phyloP scores from a whole-genome alignment of 2,888 invertebrate genomes.

The Melanchra persicariae region DNA sequence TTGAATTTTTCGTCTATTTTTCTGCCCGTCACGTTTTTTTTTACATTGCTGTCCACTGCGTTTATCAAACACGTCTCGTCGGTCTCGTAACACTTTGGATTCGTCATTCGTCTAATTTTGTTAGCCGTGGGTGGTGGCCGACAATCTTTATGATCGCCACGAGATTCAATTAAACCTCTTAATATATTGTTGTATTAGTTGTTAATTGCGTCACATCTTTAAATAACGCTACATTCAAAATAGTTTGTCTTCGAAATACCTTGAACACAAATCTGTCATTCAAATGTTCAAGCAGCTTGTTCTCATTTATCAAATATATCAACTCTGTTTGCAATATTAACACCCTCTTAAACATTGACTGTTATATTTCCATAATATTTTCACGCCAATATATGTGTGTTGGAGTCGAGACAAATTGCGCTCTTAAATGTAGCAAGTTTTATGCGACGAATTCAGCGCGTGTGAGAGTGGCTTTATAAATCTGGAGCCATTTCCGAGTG shows the following conservation, averaged over 20 bases:
- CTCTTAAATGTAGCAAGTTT: conserved; percentile 57
- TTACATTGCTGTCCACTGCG: conserved; percentile 33
- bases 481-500: conserved; percentile 59
- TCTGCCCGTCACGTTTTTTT: conserved; percentile 1
- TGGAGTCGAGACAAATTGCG: conserved; percentile 60
- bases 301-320: conserved; percentile 46
- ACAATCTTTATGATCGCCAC: conserved; percentile 68
- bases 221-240: conserved; percentile 44
- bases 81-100: conserved; percentile 58
- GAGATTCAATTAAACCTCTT: conserved; percentile 72
- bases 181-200: conserved; percentile 63
- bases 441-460: conserved; percentile 46
- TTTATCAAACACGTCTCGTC: conserved; percentile 34
- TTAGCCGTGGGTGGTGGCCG: conserved; percentile 78
- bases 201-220: conserved; percentile 49
- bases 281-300: conserved; percentile 26
- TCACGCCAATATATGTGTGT: conserved; percentile 51
- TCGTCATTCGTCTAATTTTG: conserved; percentile 80
- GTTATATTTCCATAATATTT: conserved; percentile 61
- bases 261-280: conserved; percentile 54
- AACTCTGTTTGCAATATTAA: conserved; percentile 55
- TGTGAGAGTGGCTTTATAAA: conserved; percentile 57
- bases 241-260: conserved; percentile 27
- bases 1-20: conserved; percentile 22
- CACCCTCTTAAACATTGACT: conserved; percentile 59